phyloP scores from a whole-genome alignment of 2,888 invertebrate genomes.

The Stictocephala bisonia region DNA sequence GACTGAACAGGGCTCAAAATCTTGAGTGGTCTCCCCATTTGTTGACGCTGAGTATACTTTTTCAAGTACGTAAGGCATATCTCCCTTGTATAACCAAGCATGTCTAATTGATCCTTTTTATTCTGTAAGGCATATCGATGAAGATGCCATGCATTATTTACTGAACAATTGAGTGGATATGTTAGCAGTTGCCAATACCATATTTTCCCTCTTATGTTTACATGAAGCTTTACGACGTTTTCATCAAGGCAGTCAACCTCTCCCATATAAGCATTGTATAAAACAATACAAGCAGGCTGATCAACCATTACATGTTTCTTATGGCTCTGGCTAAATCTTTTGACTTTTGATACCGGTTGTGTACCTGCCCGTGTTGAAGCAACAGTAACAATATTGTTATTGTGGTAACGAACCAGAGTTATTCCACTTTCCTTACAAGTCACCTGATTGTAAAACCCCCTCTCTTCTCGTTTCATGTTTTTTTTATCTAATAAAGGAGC shows the following conservation, averaged over 20 bases:
- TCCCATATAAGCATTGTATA: constrained; percentile 29
- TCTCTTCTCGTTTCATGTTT: too few relatives aligned
- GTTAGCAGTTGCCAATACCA: constrained; percentile 26
- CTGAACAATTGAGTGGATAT: constrained; percentile 24
- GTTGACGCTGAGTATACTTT: constrained; percentile 1
- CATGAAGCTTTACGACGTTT: too few relatives aligned
- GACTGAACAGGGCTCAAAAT: too few relatives aligned
- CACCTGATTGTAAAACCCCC: neutral
- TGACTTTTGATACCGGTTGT: too few relatives aligned
- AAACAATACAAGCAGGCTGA: constrained; percentile 29
- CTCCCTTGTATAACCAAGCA: constrained; percentile 7
- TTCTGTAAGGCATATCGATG: constrained; percentile 4
- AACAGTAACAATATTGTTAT: constrained; percentile 18
- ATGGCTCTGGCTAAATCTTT: constrained; percentile 25
- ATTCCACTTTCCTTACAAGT: constrained; percentile 5
- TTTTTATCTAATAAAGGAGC: neutral
- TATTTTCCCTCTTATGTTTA: constrained; percentile 24
- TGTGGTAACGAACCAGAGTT: constrained; percentile 16
- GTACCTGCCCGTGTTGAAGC: too few relatives aligned
- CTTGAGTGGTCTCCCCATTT: constrained; percentile 22
- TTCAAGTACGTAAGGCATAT: constrained; percentile 9
- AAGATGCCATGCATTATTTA: constrained; percentile 19
- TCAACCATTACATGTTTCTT: too few relatives aligned
- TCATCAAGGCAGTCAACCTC: constrained; percentile 12
- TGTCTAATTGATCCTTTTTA: constrained; percentile 17